Evolutionary conservation across 2,113 vertebrate genomes (phyloP), one percentile per base, ranked within the genome.

Genomic region (Saiga tatarica): DNA sequence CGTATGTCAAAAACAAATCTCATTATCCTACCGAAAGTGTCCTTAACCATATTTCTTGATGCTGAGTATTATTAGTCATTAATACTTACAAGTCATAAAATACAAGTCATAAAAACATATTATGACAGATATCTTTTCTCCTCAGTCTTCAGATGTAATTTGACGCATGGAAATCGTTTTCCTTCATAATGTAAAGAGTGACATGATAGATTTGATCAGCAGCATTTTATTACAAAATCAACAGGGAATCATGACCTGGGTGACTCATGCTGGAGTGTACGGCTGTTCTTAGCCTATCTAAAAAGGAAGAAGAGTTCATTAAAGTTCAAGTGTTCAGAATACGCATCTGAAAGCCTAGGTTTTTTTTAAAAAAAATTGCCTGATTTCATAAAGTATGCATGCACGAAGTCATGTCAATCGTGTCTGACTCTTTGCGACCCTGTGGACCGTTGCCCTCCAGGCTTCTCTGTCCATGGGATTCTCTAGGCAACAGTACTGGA

Each of bases 171-270:
- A 26, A 94, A 86, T 96, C 98, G n/a, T 76, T 93, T 94, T 93
- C 96, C 96, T 96, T 89, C 81, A 78, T 93, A 98, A 97, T 89
- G 97, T 98, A 96, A 92, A 98, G 91, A 98, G 47, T 42, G 74
- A 92, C 55, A 90, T 78, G 87, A 93, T 83, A 97, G 92, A 97
- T 97, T 98, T 98, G 97, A 98, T 98, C 98, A 97, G 97, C 92
- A 95, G 91, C 47, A 89, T 83, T 98, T 98, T 98, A 98, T 98
- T 98, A 92, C 85, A 97, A 97, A 36, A 93, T 96, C 97, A 98
- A 92, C 96, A 98, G 93, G 96, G 94, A 98, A 98, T 98, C 98
- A 99, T 98, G 99, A 98, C 96, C 97, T 82, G 42, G 8, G 87
- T 98, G 98, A 98, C 97, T 99, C 97, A 98, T 25, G 79, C 95